Evolutionary conservation across 1,140 invertebrate genomes (phyloP).

Genomic region (Stenopsyche tienmushanensis): DNA sequence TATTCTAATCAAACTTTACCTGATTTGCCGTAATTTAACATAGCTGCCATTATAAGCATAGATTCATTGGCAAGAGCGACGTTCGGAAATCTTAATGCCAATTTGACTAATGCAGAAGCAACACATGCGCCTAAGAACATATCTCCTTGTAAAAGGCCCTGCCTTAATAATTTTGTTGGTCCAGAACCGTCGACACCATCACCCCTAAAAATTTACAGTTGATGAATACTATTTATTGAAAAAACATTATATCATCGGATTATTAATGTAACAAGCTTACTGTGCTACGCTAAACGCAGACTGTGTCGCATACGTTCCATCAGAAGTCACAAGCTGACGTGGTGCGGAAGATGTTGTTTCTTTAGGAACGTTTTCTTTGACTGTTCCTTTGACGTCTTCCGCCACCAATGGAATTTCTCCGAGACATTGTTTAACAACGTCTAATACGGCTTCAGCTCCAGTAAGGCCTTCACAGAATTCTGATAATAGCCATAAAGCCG

Average conservation of each 20-base stretch:
- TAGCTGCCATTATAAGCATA: constrained; percentile 66
- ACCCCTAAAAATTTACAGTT: constrained; percentile 24
- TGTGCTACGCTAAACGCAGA: constrained; percentile 87
- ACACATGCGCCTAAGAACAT: constrained; percentile 94
- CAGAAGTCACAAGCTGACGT: constrained; percentile 84
- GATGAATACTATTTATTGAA: neutral
- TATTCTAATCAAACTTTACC: constrained; percentile 43
- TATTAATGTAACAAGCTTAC: constrained; percentile 49
- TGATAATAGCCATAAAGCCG: constrained; percentile 96
- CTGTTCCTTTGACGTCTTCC: constrained; percentile 58
- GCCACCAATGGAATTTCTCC: constrained; percentile 88
- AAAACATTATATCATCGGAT: neutral
- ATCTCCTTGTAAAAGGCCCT: constrained; percentile 91
- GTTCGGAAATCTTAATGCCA: constrained; percentile 65
- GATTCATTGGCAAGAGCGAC: constrained; percentile 58
- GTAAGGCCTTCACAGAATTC: constrained; percentile 84
- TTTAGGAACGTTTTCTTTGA: constrained; percentile 37
- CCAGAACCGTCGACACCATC: constrained; percentile 24
- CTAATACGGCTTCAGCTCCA: constrained; percentile 80
- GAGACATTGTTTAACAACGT: constrained; percentile 71
- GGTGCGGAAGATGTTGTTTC: constrained; percentile 40
- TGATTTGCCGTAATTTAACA: constrained; percentile 75
- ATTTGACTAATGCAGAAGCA: constrained; percentile 87
- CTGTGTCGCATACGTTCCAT: constrained; percentile 98
- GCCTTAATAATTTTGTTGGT: constrained; percentile 62